Base-by-base conservation (phyloP, 2,797 vertebrate species). In the Tympanoctomys barrerae region DNA sequence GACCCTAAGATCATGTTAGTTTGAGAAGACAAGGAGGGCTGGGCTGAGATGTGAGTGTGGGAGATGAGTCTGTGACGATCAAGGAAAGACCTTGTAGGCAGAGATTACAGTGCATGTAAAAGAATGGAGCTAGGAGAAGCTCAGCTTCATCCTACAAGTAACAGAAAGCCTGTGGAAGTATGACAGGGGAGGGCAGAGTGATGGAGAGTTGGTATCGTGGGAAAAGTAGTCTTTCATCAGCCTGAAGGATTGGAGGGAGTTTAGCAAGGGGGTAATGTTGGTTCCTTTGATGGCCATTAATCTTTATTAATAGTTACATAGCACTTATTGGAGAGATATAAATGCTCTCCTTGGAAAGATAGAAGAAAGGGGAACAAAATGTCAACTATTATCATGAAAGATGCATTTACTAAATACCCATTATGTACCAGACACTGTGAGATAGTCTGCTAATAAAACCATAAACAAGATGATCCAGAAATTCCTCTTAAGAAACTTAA, bases 321-420 rank as follows among this genome's bases (percentile, higher is more conserved):
- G 14, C 19, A 7, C 42, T 80, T 61, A 49, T n/a, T 92, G 33
- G 19, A 84, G 33, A 92, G 36, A n/a, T 3, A 0, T 70, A 84
- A 75, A 28, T 66, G 31, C 52, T 49, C 2, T 28, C 19, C 68
- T 95, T 87, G 36, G 14, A 11, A 66, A 64, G 24, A 82, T 16
- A 77, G 42, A 94, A 61, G 33, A 73, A 73, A 91, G 61, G 11
- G 39, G 21, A 94, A 75, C 70, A 80, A 86, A 87, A 49, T n/a
- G 83, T 59, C 19, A 78, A 2, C 87, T 77, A 80, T 94, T 79
- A 61, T 52, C 70, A 39, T 78, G 52, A 71, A 87, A 83, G 46
- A 64, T 54, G 54, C 33, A 61, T 66, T 62, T 33, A 12, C 62
- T 70, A 57, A 11, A 8, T 84, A 24, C 49, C 61, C 49, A 5